Evolutionary conservation across 2,797 vertebrate genomes (phyloP), one percentile per base, ranked within the genome.

Genomic region (Catamblyrhynchus diadema): DNA sequence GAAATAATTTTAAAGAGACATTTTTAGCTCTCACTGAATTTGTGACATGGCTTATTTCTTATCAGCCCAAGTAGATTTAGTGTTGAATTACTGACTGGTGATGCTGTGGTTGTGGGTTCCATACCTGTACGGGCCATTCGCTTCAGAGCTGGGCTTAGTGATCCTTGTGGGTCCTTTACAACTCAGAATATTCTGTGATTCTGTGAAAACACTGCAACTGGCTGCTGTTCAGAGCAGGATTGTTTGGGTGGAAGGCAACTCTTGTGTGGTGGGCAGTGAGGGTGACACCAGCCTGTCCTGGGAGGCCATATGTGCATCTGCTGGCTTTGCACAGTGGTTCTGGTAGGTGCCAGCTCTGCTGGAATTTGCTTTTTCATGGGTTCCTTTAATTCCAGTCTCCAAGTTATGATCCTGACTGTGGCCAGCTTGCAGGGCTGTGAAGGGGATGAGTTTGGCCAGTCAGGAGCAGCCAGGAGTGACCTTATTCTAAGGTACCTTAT

Each of bases 251-350:
- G 60, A 44, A 69, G 32, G 65, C 0, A 0, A 8, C 28, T 77
- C 54, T 56, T 17, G 30, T 1, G 0, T 16, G 67, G 10, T 28
- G 61, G 18, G 37, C 14, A 30, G 35, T 20, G 39, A 57, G 30
- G 9, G 37, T 32, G 44, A 50, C 0, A 0, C 25, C 61, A 57
- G 32, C 33, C 17, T 5, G 2, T 27, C 21, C 23, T 0, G 0
- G 37, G 11, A 65, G 10, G 28, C 17, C 1, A 0, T 5, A 28
- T 2, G 1, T 12, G 28, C 17, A 17, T 53, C 60, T 60, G 3
- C 45, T 47, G 45, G 33, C 47, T 73, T 73, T 57, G 28, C 47
- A 19, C 24, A 37, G 51, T 0, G 0, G 6, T 72, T 73, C 28
- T 73, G 45, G 28, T 27, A 11, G 30, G 21, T 77, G 6, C 12